phyloP scores from a whole-genome alignment of 2,888 invertebrate species.

The Tricholauxania praeusta region DNA sequence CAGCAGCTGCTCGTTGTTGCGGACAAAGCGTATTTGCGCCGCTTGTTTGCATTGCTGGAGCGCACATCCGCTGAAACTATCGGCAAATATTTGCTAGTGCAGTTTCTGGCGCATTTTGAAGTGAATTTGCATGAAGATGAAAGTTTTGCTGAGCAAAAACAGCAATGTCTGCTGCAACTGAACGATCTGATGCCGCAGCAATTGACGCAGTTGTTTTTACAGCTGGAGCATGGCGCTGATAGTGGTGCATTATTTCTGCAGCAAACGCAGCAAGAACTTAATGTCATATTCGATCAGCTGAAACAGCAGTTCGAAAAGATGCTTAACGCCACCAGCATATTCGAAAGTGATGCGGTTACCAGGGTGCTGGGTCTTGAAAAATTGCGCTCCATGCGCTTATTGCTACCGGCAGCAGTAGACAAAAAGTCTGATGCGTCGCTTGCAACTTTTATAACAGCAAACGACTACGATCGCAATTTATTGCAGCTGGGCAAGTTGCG shows the following conservation, averaged over 20 bases:
- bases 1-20: constrained; percentile 54
- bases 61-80: constrained; percentile 47
- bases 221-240: constrained; percentile 45
- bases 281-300: constrained; percentile 50
- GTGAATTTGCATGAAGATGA: constrained; percentile 56
- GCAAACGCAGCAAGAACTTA: constrained; percentile 43
- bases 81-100: constrained; percentile 58
- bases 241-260: constrained; percentile 36
- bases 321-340: constrained; percentile 53
- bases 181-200: constrained; percentile 55
- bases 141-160: constrained; percentile 49
- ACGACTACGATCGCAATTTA: constrained; percentile 54
- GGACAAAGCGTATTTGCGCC: constrained; percentile 50
- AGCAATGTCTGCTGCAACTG: constrained; percentile 54
- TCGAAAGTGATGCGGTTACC: constrained; percentile 51
- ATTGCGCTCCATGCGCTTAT: constrained; percentile 54
- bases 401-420: constrained; percentile 47
- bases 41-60: constrained; percentile 46
- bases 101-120: constrained; percentile 59
- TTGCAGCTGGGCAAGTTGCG: constrained; percentile 46
- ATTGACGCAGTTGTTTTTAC: constrained; percentile 50
- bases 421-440: background rate
- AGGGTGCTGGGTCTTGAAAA: constrained; percentile 54
- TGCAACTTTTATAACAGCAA: constrained; percentile 15
- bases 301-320: constrained; percentile 57